Conservation (phyloP, 2,113 vertebrate genomes). For the Brevimyrus niger region DNA sequence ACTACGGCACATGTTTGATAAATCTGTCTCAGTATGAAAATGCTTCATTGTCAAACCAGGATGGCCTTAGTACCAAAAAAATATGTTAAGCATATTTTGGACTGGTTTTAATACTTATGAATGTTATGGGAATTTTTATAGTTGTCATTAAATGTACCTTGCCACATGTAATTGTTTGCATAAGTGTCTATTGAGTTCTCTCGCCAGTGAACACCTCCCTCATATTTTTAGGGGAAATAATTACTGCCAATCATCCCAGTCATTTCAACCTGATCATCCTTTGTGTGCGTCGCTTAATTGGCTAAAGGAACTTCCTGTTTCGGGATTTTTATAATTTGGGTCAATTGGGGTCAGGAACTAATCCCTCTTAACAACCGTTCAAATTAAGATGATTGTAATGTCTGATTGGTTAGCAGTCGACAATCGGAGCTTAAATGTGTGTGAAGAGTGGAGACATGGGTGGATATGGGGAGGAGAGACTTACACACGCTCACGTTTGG, state of each 20-base stretch:
- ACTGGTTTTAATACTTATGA: neutral
- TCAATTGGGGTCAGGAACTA: slow-evolving; percentile 26
- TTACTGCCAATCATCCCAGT: slow-evolving; percentile 11
- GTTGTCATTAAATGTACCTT: neutral
- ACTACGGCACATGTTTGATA: neutral
- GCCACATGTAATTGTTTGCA: neutral
- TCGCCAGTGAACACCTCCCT: neutral
- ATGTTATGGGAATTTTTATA: neutral
- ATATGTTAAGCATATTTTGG: neutral
- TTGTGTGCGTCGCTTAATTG: neutral
- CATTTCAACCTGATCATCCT: slow-evolving; percentile 14
- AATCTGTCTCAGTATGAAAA: neutral
- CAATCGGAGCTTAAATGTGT: neutral
- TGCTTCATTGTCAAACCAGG: neutral
- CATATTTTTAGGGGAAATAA: slow-evolving; percentile 13
- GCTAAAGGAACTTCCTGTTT: slow-evolving; percentile 10
- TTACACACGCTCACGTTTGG: neutral
- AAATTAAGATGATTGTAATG: slow-evolving; percentile 33
- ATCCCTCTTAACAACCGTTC: slow-evolving; percentile 37
- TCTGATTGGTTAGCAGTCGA: slow-evolving; percentile 11
- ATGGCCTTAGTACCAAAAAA: neutral
- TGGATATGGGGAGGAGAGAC: neutral
- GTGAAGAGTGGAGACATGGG: slow-evolving; percentile 14
- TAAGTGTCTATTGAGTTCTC: slow-evolving; percentile 1
- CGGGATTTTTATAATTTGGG: slow-evolving; percentile 1